phyloP scores from a whole-genome alignment of 2,888 invertebrate species.

The Aphelenchoides bicaudatus region DNA sequence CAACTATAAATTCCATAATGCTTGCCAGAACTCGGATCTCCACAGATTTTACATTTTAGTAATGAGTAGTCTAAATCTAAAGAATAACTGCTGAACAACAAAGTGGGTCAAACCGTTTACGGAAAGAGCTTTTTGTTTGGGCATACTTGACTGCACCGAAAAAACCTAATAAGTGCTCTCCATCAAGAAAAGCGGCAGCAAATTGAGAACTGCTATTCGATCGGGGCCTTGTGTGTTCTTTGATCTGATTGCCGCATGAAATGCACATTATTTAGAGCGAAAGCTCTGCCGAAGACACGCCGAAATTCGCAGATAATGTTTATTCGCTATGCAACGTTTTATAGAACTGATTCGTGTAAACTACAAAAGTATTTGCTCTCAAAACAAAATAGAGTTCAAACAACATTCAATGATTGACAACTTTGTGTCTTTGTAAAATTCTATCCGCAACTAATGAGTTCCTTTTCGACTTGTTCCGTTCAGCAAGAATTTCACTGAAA shows the following conservation, averaged over 20 bases:
- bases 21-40: slow-evolving; percentile 39
- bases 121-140: too few relatives aligned
- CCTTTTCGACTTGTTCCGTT: not conserved
- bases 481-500: slow-evolving; percentile 11
- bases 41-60: slow-evolving; percentile 28
- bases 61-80: slow-evolving; percentile 1
- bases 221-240: not conserved
- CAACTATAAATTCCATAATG: slow-evolving; percentile 60
- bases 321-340: not conserved
- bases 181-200: not conserved
- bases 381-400: too few relatives aligned
- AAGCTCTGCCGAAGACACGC: not conserved
- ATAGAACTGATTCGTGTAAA: not conserved
- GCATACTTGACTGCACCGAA: not conserved
- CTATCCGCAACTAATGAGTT: not conserved
- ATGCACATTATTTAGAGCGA: not conserved
- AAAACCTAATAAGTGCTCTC: not conserved
- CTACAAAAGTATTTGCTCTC: too few relatives aligned
- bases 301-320: too few relatives aligned
- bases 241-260: not conserved
- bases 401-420: too few relatives aligned
- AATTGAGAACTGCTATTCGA: not conserved
- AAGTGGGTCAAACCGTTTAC: too few relatives aligned
- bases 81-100: too few relatives aligned
- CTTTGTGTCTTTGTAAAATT: not conserved